Evolutionary conservation across 2,888 invertebrate genomes (phyloP).

Genomic region (Plebejus argus): DNA sequence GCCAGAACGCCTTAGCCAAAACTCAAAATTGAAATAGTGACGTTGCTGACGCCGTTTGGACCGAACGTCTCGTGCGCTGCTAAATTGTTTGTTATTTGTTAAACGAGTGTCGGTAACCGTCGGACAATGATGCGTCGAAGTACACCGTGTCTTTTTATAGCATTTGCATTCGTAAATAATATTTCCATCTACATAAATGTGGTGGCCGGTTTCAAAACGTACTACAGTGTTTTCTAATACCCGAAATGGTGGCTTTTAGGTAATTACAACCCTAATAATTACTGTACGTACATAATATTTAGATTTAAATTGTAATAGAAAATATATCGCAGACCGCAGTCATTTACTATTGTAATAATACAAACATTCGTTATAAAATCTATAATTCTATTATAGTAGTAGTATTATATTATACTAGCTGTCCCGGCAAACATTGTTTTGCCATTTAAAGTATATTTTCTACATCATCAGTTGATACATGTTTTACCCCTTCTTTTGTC

Average conservation of each 20-base stretch:
- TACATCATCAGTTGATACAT: no score
- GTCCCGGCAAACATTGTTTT: no score
- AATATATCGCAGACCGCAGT: not conserved
- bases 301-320: not conserved
- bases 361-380: not conserved
- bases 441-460: no score
- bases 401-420: no score
- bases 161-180: slow-evolving; percentile 51
- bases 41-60: slow-evolving; percentile 53
- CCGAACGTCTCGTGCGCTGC: slow-evolving; percentile 44
- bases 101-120: slow-evolving; percentile 24
- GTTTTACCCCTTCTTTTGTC: no score
- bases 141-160: slow-evolving; percentile 40
- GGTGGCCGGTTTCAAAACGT: slow-evolving; percentile 48
- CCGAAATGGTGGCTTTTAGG: slow-evolving; percentile 61
- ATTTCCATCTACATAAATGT: slow-evolving; percentile 50
- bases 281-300: not conserved
- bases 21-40: slow-evolving; percentile 72
- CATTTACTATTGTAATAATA: not conserved
- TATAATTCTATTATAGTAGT: no score
- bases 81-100: slow-evolving; percentile 45
- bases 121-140: slow-evolving; percentile 29
- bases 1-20: slow-evolving; percentile 64
- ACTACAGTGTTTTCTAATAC: slow-evolving; percentile 47
- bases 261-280: slow-evolving; percentile 42